These are phyloP conservation scores for Muricea muricata DNA, from an alignment of 92 coral and sea anemone genomes.

Conservation along the genomic window DNA sequence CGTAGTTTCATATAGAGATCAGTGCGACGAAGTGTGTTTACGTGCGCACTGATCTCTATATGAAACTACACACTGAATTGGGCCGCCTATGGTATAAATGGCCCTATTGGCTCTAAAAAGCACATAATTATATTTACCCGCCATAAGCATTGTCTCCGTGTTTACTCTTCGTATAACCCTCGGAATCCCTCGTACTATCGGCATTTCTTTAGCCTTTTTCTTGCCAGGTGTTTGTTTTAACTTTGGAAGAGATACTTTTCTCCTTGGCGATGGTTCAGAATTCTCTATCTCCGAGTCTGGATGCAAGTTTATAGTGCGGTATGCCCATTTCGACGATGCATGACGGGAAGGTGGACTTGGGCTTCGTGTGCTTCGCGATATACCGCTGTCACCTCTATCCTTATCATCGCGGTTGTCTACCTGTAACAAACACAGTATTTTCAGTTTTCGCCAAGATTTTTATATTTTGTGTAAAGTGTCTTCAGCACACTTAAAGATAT, in stretches of 20 bases:
- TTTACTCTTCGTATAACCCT: slow-evolving; percentile 32
- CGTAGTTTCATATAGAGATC: too few relatives aligned
- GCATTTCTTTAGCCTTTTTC: slow-evolving; percentile 7
- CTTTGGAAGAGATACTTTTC: slow-evolving; percentile 6
- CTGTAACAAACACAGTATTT: neutral
- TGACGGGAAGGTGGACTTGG: slow-evolving; percentile 72
- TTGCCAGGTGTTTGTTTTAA: neutral
- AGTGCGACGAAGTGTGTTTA: too few relatives aligned
- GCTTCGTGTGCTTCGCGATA: slow-evolving; percentile 7
- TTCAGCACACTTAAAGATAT: too few relatives aligned
- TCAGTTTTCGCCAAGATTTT: too few relatives aligned
- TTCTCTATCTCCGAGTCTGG: slow-evolving; percentile 75
- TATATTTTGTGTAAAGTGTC: too few relatives aligned
- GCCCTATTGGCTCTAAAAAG: neutral
- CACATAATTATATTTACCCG: neutral
- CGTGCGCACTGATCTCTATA: too few relatives aligned
- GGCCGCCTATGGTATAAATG: too few relatives aligned
- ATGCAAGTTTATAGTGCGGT: slow-evolving; percentile 49
- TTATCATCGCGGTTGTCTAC: neutral
- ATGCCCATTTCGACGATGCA: slow-evolving; percentile 65
- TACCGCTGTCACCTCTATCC: neutral
- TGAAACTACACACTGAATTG: too few relatives aligned
- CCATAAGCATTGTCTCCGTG: slow-evolving; percentile 30
- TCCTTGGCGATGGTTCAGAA: slow-evolving; percentile 59
- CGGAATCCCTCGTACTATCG: slow-evolving; percentile 30